Evolutionary conservation across 2,113 vertebrate species (phyloP), one percentile per base, ranked within the genome.

Genomic region (Ptychochromis oligacanthus): DNA sequence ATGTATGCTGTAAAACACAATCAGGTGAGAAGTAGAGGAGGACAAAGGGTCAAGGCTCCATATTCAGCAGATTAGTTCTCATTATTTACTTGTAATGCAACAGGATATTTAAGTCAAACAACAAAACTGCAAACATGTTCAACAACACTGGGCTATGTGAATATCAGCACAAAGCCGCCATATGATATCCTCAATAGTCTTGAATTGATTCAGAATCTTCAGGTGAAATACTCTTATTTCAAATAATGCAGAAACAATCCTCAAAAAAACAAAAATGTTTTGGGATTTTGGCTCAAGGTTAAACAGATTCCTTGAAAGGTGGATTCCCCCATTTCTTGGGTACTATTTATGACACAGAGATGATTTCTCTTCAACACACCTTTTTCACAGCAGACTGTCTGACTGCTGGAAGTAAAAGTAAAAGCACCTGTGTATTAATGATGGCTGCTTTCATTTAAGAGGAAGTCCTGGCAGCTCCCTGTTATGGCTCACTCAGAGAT

Each of bases 1-100:
- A 62, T 85, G 84, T 84, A 34, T 89, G 86, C 15, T 46, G 80
- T 59, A 83, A 90, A 86, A 91, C 81, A 91, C 57, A 61, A 31
- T 3, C 15, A 9, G 72, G 55, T 72, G 70, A 61, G 20, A 70
- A 40, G 65, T 12, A 65, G 55, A 26, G 18, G 36, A 65, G 67
- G 49, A 65, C n/a, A 58, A 72, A 54, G 20, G 46, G 67, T 72
- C 46, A 72, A n/a, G 2, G 13, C 8, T 81, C 15, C 36, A 28
- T 31, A 55, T 49, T 22, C 28, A 15, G 15, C 3, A 34, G 34
- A 18, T 38, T 79, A 26, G 49, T 77, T 7, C 43, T 49, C 61
- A 18, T 84, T 31, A 31, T 14, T 57, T 70, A 60, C 46, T 13
- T 80, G 13, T 15, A 43, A 77, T 18, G 46, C 18, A 43, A 6